Percentiles rank a stretch among this genome's conserved stretches.
phyloP scores from a whole-genome alignment of 2,797 vertebrate species.

The Myripristis jacobus region DNA sequence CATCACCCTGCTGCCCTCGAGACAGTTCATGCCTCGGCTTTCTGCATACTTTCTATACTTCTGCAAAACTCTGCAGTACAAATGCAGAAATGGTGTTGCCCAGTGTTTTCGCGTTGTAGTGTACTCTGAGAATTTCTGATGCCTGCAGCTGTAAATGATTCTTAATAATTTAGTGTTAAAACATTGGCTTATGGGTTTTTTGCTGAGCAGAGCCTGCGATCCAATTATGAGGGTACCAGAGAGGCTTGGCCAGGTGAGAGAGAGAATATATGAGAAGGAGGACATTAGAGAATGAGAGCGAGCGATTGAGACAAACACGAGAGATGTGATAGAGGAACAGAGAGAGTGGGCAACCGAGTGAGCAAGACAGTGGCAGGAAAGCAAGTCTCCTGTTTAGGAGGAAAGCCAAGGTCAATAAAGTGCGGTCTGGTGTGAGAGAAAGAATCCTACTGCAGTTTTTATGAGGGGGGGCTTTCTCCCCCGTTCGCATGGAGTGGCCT shows the following conservation, averaged over 20 bases:
- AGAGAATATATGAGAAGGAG: background rate
- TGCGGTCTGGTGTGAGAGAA: constrained; percentile 46
- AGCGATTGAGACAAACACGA: constrained; percentile 59
- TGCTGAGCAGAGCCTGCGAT: constrained; percentile 49
- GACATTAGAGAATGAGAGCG: background rate
- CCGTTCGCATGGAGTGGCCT: constrained; percentile 70
- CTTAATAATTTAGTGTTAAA: constrained; percentile 60
- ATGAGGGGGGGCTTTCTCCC: constrained; percentile 61
- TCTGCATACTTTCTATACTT: no score
- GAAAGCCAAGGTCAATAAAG: constrained; percentile 65
- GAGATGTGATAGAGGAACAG: constrained; percentile 26
- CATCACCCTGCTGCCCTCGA: no score
- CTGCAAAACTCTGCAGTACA: no score
- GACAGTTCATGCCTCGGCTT: no score
- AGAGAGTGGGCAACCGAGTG: constrained; percentile 10
- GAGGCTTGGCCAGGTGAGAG: constrained; percentile 20
- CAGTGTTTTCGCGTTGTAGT: background rate
- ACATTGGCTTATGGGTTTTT: constrained; percentile 16
- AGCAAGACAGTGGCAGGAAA: constrained; percentile 6
- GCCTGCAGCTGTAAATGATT: constrained; percentile 37
- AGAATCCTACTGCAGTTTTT: constrained; percentile 73
- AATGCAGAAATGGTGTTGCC: background rate
- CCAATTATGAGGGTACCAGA: constrained; percentile 12
- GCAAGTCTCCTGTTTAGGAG: constrained; percentile 60
- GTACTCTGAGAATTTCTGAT: constrained; percentile 17